A percentile compares a stretch with the other conserved stretches of the same genome.
Conservation (phyloP, 2,113 vertebrate genomes). For the Leptodactylus fuscus region DNA sequence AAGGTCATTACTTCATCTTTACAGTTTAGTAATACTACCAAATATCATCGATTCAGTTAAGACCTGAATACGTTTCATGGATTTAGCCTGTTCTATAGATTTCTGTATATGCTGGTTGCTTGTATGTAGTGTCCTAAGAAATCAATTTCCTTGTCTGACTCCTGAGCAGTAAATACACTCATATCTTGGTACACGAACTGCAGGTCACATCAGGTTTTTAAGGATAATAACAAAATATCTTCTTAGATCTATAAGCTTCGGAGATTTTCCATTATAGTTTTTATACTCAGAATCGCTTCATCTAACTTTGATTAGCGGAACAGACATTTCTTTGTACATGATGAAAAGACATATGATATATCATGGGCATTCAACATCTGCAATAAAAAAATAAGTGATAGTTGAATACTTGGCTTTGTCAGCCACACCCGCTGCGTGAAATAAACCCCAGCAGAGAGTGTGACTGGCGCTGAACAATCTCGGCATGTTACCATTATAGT, state of each 20-base stretch:
- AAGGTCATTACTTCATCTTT: no score
- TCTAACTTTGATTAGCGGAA: not conserved
- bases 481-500: slow-evolving; percentile 71
- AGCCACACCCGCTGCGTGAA: slow-evolving; percentile 60
- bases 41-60: no score
- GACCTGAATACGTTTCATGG: no score
- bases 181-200: not conserved
- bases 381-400: slow-evolving; percentile 17
- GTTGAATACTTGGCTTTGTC: slow-evolving; percentile 53
- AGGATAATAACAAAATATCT: not conserved
- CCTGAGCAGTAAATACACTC: not conserved
- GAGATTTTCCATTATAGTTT: not conserved
- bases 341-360: slow-evolving; percentile 12
- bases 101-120: no score
- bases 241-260: not conserved
- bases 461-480: slow-evolving; percentile 69
- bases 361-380: slow-evolving; percentile 15
- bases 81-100: no score
- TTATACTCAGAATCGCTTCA: not conserved
- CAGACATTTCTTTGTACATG: slow-evolving; percentile 11
- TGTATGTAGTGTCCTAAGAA: no score
- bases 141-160: not conserved
- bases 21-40: no score
- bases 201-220: not conserved
- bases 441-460: slow-evolving; percentile 63